Conservation (phyloP, 2,797 vertebrate species). For the Pseudochirops cupreus region DNA sequence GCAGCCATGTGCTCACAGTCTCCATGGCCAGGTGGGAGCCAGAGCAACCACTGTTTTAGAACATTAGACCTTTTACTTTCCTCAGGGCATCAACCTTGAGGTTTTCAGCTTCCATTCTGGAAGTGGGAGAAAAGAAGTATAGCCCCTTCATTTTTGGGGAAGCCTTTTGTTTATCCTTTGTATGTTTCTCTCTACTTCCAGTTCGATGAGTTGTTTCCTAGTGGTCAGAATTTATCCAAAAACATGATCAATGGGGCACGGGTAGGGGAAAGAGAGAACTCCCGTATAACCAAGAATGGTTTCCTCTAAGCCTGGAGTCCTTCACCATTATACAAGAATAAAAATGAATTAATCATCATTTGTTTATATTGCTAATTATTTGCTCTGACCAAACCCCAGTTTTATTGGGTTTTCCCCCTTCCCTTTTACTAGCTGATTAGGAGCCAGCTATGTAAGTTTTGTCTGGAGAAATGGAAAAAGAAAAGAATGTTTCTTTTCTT, state of each 20-base stretch:
- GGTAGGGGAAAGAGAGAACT: neutral
- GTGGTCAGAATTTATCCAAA: neutral
- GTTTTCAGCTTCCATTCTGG: neutral
- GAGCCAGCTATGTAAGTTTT: neutral
- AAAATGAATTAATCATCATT: neutral
- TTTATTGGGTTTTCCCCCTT: neutral
- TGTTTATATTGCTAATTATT: neutral
- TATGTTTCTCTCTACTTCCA: neutral
- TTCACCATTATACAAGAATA: neutral
- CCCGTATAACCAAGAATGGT: neutral
- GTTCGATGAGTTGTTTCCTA: neutral
- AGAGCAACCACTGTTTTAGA: neutral
- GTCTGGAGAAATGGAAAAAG: neutral
- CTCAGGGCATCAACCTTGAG: neutral
- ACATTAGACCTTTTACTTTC: neutral
- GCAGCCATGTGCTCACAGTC: neutral
- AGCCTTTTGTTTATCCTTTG: neutral
- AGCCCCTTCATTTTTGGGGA: neutral
- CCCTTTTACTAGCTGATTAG: neutral
- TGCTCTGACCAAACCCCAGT: neutral
- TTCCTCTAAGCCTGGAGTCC: neutral
- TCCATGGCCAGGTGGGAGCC: neutral
- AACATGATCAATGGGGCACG: neutral
- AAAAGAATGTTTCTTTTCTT: conserved; percentile 19
- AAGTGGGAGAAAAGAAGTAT: neutral